Base-by-base conservation (phyloP, 2,797 vertebrate genomes). In the Coccyzus lansbergi region DNA sequence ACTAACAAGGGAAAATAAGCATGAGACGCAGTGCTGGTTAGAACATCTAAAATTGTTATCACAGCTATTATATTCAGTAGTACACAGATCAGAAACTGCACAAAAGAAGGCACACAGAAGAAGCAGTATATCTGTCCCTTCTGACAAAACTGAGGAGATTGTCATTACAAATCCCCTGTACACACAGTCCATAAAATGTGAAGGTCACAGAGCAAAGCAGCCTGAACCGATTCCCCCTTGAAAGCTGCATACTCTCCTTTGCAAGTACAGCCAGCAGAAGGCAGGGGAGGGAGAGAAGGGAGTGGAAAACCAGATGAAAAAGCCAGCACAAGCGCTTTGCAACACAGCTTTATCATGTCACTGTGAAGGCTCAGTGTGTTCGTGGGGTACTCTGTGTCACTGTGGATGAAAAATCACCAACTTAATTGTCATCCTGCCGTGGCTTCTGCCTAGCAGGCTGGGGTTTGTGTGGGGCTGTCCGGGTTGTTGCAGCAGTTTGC, bases 381-480 rank as follows among this genome's bases (percentile, higher is more conserved):
- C n/a, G n/a, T 1, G 2, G 2, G 49, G 14, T 55, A 42, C 20
- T n/a, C 38, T 1, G 26, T 62, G 55, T 83, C 85, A 51, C 16
- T 2, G 6, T 0, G 0, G 34, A 84, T 60, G 48, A 56, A 88
- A 86, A 83, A 38, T 9, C 4, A 1, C 24, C 34, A 18, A 24
- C 42, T 38, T 51, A 36, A 71, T 18, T 4, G 1, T 24, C 0
- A 0, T 52, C 64, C 49, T 5, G 5, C 25, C 28, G 9, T 0
- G 0, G 6, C 29, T 36, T 26, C 40, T 75, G 71, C 49, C 3
- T 1, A 33, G 25, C 28, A 44, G 40, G 34, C 26, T 60, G 34
- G 29, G 19, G 40, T 34, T 69, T 46, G 26, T 15, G 21, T 3
- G 0, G 28, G 31, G 49, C 76, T 56, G 31, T 22, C 22, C 0